phyloP scores from a whole-genome alignment of 2,113 vertebrate genomes.

The Empidonax alnorum region DNA sequence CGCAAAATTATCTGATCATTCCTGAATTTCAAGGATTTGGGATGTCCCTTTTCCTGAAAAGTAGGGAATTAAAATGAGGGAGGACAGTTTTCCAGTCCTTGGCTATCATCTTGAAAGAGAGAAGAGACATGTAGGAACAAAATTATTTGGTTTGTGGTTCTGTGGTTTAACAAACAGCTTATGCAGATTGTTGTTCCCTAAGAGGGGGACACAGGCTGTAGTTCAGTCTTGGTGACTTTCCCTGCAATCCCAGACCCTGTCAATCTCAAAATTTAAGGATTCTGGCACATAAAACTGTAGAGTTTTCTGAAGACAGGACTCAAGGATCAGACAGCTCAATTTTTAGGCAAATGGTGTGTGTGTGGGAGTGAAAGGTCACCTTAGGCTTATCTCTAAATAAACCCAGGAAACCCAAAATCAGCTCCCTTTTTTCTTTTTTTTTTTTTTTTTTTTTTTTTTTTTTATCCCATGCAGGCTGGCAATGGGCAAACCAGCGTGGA shows the following conservation, averaged over 20 bases:
- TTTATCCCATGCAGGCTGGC: neutral
- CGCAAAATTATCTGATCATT: neutral
- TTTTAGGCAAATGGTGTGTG: neutral
- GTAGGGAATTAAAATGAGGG: neutral
- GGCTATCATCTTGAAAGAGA: neutral
- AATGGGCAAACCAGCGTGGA: conserved; percentile 8
- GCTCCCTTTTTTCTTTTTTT: neutral
- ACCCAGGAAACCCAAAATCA: conserved; percentile 36
- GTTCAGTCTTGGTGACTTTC: neutral
- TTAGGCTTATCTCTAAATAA: conserved; percentile 48
- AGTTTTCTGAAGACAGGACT: neutral
- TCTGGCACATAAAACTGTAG: neutral
- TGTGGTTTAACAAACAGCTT: neutral
- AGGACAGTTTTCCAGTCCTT: neutral
- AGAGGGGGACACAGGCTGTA: neutral
- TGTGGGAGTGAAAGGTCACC: conserved; percentile 61
- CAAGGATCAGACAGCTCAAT: neutral
- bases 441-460: neutral
- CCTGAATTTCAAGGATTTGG: neutral
- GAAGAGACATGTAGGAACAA: neutral
- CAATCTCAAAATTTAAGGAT: neutral
- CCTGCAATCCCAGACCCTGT: rapidly evolving
- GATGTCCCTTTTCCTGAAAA: neutral
- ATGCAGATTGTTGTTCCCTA: neutral
- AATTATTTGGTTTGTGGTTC: neutral